These are phyloP conservation scores for Ciconia maguari DNA, from an alignment of 2,113 vertebrate species.

Conservation along the genomic window DNA sequence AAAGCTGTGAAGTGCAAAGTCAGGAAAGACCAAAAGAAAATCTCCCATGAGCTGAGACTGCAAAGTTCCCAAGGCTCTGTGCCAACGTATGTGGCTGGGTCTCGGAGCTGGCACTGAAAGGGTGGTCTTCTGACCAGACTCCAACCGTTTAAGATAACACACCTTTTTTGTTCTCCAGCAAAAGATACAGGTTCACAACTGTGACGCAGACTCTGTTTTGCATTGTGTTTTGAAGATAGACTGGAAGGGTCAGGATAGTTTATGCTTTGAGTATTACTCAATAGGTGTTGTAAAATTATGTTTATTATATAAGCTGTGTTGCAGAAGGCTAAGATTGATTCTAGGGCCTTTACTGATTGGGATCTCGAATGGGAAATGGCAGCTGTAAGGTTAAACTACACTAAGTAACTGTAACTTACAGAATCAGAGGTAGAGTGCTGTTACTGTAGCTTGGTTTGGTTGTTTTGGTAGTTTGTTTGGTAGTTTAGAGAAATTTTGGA, in stretches of 20 bases:
- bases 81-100: fast-evolving
- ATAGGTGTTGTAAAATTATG: not conserved
- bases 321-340: not conserved
- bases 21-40: not conserved
- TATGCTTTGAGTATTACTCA: not conserved
- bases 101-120: not conserved
- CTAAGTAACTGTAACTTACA: not conserved
- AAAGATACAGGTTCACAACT: not conserved
- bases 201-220: not conserved
- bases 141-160: not conserved
- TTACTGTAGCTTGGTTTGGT: not conserved
- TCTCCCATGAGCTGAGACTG: not conserved
- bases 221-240: not conserved
- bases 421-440: not conserved
- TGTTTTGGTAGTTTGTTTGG: not conserved
- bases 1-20: not conserved
- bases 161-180: not conserved
- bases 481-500: not conserved
- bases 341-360: not conserved
- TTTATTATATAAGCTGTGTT: not conserved
- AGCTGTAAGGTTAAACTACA: not conserved
- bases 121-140: not conserved
- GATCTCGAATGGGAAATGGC: not conserved
- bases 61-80: not conserved
- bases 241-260: not conserved